Conservation (phyloP, 2,113 vertebrate species). For the Anhinga rufa region DNA sequence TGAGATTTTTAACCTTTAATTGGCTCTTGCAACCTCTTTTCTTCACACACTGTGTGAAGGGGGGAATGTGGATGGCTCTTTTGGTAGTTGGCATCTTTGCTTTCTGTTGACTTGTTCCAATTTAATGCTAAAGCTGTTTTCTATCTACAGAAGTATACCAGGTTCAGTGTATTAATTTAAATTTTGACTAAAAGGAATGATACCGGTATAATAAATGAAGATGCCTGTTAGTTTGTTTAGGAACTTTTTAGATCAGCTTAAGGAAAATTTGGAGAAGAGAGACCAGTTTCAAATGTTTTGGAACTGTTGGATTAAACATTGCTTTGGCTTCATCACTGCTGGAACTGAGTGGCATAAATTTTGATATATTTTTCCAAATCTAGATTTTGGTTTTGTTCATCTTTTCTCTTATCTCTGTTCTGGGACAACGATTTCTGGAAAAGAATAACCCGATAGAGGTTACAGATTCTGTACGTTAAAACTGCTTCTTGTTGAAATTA, state of each 20-base stretch:
- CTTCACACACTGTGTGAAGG: too few species aligned
- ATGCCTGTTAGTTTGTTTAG: not conserved
- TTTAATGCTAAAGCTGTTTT: not conserved
- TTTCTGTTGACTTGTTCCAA: not conserved
- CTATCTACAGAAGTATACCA: not conserved
- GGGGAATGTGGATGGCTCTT: not conserved
- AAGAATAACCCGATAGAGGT: not conserved
- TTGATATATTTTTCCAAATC: not conserved
- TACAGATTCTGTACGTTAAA: not conserved
- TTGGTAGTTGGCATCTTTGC: not conserved
- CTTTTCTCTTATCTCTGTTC: not conserved
- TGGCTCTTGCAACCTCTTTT: not conserved
- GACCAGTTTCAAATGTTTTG: not conserved
- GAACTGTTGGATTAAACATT: not conserved
- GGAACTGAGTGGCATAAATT: not conserved
- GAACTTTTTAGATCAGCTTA: not conserved
- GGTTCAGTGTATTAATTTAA: not conserved
- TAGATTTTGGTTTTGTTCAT: not conserved
- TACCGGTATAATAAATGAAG: not conserved
- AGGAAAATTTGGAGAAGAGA: not conserved
- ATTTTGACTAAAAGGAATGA: not conserved
- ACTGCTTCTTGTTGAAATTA: not conserved
- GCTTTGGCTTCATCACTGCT: not conserved
- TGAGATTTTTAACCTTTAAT: not conserved
- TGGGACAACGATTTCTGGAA: not conserved